Percentiles rank a stretch among this genome's conserved stretches.
Conservation (phyloP, 2,888 invertebrate species). For the Cosmia trapezina region DNA sequence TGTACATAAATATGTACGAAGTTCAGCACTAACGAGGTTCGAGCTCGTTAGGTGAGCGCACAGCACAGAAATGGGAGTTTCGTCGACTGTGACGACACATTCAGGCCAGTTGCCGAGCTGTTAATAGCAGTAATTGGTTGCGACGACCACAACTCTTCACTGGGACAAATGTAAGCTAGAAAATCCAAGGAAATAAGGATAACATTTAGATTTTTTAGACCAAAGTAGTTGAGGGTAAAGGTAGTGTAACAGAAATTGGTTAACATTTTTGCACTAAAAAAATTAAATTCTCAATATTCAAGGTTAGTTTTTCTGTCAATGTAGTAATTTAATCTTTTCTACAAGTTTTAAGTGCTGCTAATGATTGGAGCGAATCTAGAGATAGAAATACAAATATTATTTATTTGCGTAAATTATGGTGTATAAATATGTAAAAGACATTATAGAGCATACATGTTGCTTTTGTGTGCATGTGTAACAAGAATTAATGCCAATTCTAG, state of each 20-base stretch:
- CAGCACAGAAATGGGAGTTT: constrained; percentile 55
- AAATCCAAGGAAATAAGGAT: constrained; percentile 9
- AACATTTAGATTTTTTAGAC: not conserved
- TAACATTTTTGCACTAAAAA: not conserved
- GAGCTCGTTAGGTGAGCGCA: constrained; percentile 69
- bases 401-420: too few relatives aligned
- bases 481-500: not conserved
- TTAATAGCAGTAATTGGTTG: constrained; percentile 67
- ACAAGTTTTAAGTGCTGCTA: not conserved
- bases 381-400: too few relatives aligned
- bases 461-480: not conserved
- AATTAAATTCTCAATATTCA: not conserved
- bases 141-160: constrained; percentile 22
- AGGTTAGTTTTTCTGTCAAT: not conserved
- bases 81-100: constrained; percentile 65
- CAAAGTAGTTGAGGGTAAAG: not conserved
- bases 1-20: constrained; percentile 45
- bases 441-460: too few relatives aligned
- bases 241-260: not conserved
- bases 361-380: not conserved
- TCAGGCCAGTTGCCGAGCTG: constrained; percentile 60
- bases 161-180: constrained; percentile 16
- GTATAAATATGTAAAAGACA: too few relatives aligned
- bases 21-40: constrained; percentile 68
- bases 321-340: not conserved